A percentile compares a stretch with the other conserved stretches of the same genome.
These are phyloP conservation scores for Notospermus geniculatus DNA, from an alignment of 1,140 invertebrate species.

Conservation along the genomic window DNA sequence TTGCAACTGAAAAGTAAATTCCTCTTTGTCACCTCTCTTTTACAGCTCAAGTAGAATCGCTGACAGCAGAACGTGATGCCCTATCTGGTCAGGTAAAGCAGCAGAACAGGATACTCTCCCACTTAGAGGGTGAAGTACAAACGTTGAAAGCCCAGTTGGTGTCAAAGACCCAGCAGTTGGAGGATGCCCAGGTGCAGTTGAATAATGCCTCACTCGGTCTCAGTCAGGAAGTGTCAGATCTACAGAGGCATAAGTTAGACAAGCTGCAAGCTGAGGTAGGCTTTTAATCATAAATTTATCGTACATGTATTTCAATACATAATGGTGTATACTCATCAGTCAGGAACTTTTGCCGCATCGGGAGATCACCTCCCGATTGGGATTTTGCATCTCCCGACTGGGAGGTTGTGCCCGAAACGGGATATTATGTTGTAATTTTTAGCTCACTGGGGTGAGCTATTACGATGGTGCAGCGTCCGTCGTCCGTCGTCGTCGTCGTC, in stretches of 20 bases:
- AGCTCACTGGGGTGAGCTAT: no score
- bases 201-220: constrained; percentile 8
- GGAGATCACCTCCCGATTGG: no score
- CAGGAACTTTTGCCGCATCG: no score
- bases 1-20: no score
- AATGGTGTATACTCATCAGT: no score
- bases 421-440: no score
- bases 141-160: constrained; percentile 49
- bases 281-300: no score
- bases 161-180: constrained; percentile 32
- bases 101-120: constrained; percentile 80
- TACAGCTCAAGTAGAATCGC: constrained; percentile 28
- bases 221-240: constrained; percentile 20
- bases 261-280: constrained; percentile 34
- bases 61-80: constrained; percentile 26
- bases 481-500: no score
- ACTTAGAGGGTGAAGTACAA: constrained; percentile 62
- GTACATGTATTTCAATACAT: no score
- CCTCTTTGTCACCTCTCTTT: neutral
- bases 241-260: constrained; percentile 38
- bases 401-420: no score
- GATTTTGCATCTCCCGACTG: no score
- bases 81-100: constrained; percentile 46
- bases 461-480: no score
- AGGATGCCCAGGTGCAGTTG: constrained; percentile 33